These are phyloP conservation scores for Philaethria dido DNA, from an alignment of 2,888 invertebrate genomes.

Conservation along the genomic window DNA sequence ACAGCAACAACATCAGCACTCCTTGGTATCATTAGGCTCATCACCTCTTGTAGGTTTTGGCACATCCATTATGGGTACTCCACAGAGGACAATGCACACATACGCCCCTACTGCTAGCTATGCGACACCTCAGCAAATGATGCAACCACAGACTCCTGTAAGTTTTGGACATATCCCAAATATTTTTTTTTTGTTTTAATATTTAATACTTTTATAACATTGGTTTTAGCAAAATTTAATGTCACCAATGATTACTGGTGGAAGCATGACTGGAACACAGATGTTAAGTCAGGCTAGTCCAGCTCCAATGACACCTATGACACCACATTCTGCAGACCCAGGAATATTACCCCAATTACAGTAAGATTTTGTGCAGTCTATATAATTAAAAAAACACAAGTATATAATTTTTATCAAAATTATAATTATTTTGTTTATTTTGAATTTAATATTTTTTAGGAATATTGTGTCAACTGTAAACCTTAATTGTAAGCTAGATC, in stretches of 20 bases:
- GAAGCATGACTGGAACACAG: slow-evolving; percentile 83
- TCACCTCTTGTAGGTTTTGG: slow-evolving; percentile 85
- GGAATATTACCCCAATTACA: slow-evolving; percentile 97
- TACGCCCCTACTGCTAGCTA: slow-evolving; percentile 91
- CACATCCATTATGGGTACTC: slow-evolving; percentile 85
- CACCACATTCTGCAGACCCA: slow-evolving; percentile 96
- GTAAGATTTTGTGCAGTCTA: slow-evolving; percentile 77
- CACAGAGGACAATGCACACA: slow-evolving; percentile 89
- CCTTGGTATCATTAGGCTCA: slow-evolving; percentile 83
- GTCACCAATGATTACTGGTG: slow-evolving; percentile 90
- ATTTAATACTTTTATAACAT: not conserved
- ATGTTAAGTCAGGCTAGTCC: slow-evolving; percentile 87
- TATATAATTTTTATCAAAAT: not conserved
- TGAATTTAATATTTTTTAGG: slow-evolving; percentile 70
- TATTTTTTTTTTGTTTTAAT: not conserved
- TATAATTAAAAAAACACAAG: not conserved
- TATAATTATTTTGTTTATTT: not conserved
- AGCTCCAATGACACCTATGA: slow-evolving; percentile 94
- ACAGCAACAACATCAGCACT: slow-evolving; percentile 69
- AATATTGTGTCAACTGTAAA: slow-evolving; percentile 99
- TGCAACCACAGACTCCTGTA: slow-evolving; percentile 96
- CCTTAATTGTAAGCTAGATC: slow-evolving; percentile 95
- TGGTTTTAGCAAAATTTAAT: slow-evolving; percentile 90
- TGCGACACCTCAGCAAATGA: slow-evolving; percentile 91
- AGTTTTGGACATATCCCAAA: not conserved